phyloP scores from a whole-genome alignment of 2,888 invertebrate species.

The Pecten maximus region DNA sequence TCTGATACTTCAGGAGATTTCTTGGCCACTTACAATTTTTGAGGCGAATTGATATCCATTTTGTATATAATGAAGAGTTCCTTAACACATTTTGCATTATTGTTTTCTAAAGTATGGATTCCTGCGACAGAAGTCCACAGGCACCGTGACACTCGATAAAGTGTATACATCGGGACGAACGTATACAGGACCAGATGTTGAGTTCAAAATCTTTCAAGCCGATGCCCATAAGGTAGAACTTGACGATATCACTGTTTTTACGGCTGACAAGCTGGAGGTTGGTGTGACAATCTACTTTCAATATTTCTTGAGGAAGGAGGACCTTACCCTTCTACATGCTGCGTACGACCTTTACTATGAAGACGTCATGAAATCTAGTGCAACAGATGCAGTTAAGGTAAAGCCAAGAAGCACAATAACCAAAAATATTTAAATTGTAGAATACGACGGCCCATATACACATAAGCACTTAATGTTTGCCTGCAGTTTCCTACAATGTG shows the following conservation, averaged over 20 bases:
- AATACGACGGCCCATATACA: no score
- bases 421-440: no score
- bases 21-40: no score
- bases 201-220: constrained; percentile 74
- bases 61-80: neutral
- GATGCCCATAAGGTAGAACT: constrained; percentile 71
- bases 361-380: constrained; percentile 72
- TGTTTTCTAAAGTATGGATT: constrained; percentile 68
- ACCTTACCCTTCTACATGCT: constrained; percentile 71
- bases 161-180: constrained; percentile 73
- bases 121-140: constrained; percentile 73
- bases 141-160: constrained; percentile 67
- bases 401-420: neutral
- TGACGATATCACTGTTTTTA: constrained; percentile 69
- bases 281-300: constrained; percentile 70
- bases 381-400: constrained; percentile 78
- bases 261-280: constrained; percentile 76
- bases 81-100: neutral
- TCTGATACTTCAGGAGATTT: neutral
- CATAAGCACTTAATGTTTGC: no score
- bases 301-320: constrained; percentile 75
- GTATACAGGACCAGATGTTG: constrained; percentile 75
- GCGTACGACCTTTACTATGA: constrained; percentile 75
- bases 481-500: no score
- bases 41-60: no score